A percentile compares a stretch with the other conserved stretches of the same genome.
Evolutionary conservation across 2,797 vertebrate genomes (phyloP).

Genomic region (Alauda arvensis): DNA sequence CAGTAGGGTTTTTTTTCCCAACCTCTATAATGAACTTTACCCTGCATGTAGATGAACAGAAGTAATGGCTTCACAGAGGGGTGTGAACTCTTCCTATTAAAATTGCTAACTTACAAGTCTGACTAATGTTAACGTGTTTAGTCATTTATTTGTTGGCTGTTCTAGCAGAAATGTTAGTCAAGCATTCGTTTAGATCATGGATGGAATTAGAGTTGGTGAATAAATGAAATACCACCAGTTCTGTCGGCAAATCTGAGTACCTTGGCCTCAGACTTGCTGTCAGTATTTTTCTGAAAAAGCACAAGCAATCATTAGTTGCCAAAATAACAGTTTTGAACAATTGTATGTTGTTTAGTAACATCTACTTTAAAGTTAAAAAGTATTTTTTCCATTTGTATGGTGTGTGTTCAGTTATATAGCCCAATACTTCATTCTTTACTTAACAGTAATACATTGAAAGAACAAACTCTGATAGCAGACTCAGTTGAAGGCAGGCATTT

Average conservation of each 20-base stretch:
- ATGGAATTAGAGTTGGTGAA: constrained; percentile 5
- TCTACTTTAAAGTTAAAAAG: constrained; percentile 4
- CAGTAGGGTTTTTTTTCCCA: constrained; percentile 52
- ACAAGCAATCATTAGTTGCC: not conserved
- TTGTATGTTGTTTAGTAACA: constrained; percentile 4
- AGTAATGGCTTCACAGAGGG: constrained; percentile 55
- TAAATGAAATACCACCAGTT: not conserved
- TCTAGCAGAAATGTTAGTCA: constrained; percentile 38
- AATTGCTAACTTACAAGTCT: constrained; percentile 24
- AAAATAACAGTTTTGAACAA: constrained; percentile 18
- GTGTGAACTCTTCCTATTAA: constrained; percentile 42
- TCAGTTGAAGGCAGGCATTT: constrained; percentile 37
- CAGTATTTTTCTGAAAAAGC: constrained; percentile 1
- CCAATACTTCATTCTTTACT: constrained; percentile 2
- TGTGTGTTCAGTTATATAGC: not conserved
- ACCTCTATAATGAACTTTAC: constrained; percentile 49
- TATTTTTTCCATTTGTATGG: not conserved
- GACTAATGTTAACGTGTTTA: constrained; percentile 37
- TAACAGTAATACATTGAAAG: constrained; percentile 8
- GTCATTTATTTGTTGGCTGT: constrained; percentile 22
- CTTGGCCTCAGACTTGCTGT: constrained; percentile 41
- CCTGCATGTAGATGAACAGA: constrained; percentile 61
- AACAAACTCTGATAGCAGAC: not conserved
- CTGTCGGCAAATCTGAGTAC: constrained; percentile 14
- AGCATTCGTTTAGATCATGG: not conserved